These are phyloP conservation scores for Scotopteryx bipunctaria DNA, from an alignment of 2,888 invertebrate species.

Conservation along the genomic window DNA sequence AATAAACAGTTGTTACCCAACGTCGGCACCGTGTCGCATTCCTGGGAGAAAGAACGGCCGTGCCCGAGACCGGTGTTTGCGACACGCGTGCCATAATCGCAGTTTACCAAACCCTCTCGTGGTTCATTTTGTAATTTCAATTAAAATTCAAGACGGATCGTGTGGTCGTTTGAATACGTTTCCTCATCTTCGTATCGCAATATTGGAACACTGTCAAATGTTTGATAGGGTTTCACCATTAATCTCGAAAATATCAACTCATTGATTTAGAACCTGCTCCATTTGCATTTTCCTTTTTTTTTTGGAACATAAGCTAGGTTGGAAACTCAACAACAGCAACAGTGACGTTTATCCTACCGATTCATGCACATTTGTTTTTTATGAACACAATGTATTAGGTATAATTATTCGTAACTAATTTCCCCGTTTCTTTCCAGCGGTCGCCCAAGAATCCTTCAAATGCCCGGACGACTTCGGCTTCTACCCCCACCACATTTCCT, in stretches of 20 bases:
- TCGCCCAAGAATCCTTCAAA: conserved; percentile 93
- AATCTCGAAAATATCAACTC: conserved; percentile 13
- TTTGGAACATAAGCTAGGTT: too few species aligned
- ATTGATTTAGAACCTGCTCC: too few species aligned
- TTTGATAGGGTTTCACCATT: conserved; percentile 27
- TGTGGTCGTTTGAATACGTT: conserved; percentile 52
- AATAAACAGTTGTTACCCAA: conserved; percentile 33
- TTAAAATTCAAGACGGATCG: conserved; percentile 68
- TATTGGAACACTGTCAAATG: conserved; percentile 53
- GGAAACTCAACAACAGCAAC: too few species aligned
- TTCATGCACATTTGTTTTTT: too few species aligned
- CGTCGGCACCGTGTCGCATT: conserved; percentile 49
- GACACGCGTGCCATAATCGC: conserved; percentile 60
- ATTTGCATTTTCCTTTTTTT: too few species aligned
- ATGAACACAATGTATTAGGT: too few species aligned
- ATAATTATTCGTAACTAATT: conserved; percentile 2
- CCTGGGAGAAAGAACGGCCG: conserved; percentile 71
- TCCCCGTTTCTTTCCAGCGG: conserved; percentile 77
- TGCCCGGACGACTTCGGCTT: conserved; percentile 97
- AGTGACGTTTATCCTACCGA: too few species aligned
- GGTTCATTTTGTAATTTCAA: conserved; percentile 67
- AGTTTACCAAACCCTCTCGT: conserved; percentile 62
- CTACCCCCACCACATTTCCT: conserved; percentile 94
- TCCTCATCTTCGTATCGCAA: conserved; percentile 51
- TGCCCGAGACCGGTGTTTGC: conserved; percentile 62